These are phyloP conservation scores for Gibbula magus DNA, from an alignment of 2,888 invertebrate species.

Conservation along the genomic window DNA sequence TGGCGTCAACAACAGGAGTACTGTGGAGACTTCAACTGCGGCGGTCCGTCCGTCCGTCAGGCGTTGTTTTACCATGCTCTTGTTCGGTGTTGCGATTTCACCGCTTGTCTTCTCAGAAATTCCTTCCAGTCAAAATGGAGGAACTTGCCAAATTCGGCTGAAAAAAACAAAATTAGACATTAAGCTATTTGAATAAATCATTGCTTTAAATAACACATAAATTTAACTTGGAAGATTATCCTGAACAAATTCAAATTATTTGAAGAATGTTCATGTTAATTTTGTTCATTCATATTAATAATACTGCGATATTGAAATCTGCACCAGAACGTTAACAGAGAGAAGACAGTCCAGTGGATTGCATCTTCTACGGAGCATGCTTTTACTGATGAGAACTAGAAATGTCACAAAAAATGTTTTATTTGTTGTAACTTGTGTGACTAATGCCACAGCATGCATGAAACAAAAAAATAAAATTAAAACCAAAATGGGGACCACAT, in stretches of 20 bases:
- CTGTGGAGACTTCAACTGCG: neutral
- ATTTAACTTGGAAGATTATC: neutral
- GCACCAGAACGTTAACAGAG: too few relatives aligned
- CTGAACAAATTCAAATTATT: neutral
- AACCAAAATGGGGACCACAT: too few relatives aligned
- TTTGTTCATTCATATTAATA: neutral
- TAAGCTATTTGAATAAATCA: neutral
- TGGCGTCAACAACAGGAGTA: neutral
- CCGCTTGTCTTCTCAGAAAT: constrained; percentile 18
- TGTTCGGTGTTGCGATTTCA: too few relatives aligned
- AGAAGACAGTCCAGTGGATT: too few relatives aligned
- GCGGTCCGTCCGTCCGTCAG: neutral
- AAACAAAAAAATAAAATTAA: too few relatives aligned
- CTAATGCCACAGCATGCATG: too few relatives aligned
- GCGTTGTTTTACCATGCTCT: neutral
- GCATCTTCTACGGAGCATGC: too few relatives aligned
- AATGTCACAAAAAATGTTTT: too few relatives aligned
- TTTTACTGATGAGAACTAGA: too few relatives aligned
- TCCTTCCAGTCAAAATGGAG: constrained; percentile 26
- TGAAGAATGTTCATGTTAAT: too few relatives aligned
- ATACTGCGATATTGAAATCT: neutral
- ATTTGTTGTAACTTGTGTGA: too few relatives aligned
- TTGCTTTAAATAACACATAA: too few relatives aligned
- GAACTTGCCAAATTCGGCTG: constrained; percentile 20
- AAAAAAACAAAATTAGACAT: neutral